phyloP scores from a whole-genome alignment of 2,888 invertebrate genomes.

The Nudaria mundana region DNA sequence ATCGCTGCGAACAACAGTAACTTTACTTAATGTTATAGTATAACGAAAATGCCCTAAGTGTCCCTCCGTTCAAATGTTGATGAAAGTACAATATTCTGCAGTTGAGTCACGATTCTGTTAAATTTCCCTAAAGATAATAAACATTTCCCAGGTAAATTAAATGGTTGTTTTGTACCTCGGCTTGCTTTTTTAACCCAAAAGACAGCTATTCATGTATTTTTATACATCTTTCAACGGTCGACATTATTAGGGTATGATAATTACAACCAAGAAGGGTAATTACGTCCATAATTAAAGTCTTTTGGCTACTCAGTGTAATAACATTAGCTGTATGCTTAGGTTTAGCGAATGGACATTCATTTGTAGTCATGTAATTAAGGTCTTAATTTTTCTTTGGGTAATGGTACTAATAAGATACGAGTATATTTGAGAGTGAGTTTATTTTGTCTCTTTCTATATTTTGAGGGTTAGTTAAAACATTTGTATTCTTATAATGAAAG shows the following conservation, averaged over 20 bases:
- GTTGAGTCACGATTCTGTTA: conserved; percentile 62
- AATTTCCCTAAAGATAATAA: conserved; percentile 76
- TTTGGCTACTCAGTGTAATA: conserved; percentile 14
- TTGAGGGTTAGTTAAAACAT: too few relatives aligned
- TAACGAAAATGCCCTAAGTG: conserved; percentile 42
- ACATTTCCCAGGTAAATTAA: conserved; percentile 67
- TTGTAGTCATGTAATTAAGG: neutral
- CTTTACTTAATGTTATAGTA: conserved; percentile 44
- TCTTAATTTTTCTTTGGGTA: neutral
- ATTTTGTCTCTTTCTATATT: too few relatives aligned
- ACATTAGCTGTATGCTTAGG: conserved; percentile 13
- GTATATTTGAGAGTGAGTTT: too few relatives aligned
- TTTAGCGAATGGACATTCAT: neutral
- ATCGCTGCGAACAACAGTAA: too few relatives aligned
- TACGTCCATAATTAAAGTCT: conserved; percentile 17
- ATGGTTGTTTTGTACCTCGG: conserved; percentile 50
- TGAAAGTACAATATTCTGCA: conserved; percentile 52
- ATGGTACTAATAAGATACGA: neutral
- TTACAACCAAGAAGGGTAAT: conserved; percentile 22
- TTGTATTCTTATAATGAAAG: too few relatives aligned
- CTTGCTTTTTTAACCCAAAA: conserved; percentile 25
- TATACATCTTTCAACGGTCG: conserved; percentile 15
- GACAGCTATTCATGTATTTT: conserved; percentile 23
- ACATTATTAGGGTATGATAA: conserved; percentile 22
- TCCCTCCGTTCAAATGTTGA: conserved; percentile 37